Evolutionary conservation across 2,888 invertebrate species (phyloP), one percentile per base, ranked within the genome.

Genomic region (Phaedon cochleariae): DNA sequence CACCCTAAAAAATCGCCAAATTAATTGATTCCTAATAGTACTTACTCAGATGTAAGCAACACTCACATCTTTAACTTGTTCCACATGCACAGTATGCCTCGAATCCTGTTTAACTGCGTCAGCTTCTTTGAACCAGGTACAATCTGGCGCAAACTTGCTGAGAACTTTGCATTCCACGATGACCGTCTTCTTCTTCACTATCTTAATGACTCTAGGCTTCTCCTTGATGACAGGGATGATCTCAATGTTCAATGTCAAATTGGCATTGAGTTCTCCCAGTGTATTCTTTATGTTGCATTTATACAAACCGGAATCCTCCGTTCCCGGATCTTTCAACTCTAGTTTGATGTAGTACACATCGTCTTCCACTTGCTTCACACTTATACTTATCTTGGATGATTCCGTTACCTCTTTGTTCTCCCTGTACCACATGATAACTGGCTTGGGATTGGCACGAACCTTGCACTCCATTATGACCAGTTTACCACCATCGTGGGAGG

Each of bases 261-360:
- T 98, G 67, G 97, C 97, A 83, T 97, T 97, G 73, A 97, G 90
- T 88, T 98, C 98, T 76, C 98, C 99, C 81, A 95, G 90, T 79
- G 91, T 90, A 85, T 98, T 98, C 84, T 96, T 97, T 79, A 97
- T 96, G 80, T 96, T 97, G 84, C 98, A 98, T 85, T 98, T 97
- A 87, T 98, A 99, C 70, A 97, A 88, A 74, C 98, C 99, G 77
- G 97, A 97, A 86, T 99, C 98, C 80, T 95, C 94, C 71, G 95
- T 89, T 80, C 94, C 94, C 72, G 97, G 97, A 85, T 97, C 96
- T 78, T 90, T 89, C 45, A 96, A 86, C 84, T 95, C 95, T 74
- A 97, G 85, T 82, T 93, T 90, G 65, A 97, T 93, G 77, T 93
- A 92, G 85, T 94, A 96, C 73, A 94, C 87, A 78, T 94, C 94